These are phyloP conservation scores for Sinopyrophorus schimmeli DNA, from an alignment of 2,888 invertebrate species.

Conservation along the genomic window DNA sequence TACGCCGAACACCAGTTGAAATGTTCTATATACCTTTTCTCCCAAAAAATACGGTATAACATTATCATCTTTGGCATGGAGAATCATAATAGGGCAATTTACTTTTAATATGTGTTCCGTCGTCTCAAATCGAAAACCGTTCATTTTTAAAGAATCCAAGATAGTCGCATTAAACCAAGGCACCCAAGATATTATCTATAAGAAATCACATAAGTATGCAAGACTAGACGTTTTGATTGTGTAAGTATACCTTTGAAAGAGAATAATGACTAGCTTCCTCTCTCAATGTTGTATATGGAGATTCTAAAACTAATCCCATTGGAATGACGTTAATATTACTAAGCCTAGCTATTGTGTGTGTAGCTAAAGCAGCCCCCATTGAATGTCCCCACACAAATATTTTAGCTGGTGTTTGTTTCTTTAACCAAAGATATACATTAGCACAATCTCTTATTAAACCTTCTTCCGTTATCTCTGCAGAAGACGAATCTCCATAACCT, in stretches of 20 bases:
- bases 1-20: not conserved
- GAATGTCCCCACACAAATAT: constrained; percentile 53
- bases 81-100: constrained; percentile 48
- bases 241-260: constrained; percentile 14
- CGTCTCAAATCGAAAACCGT: constrained; percentile 46
- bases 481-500: constrained; percentile 51
- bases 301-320: constrained; percentile 47
- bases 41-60: constrained; percentile 45
- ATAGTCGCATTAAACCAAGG: constrained; percentile 47
- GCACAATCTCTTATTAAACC: constrained; percentile 47
- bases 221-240: too few species aligned
- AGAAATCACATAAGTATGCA: too few species aligned
- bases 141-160: constrained; percentile 42
- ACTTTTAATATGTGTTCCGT: constrained; percentile 43
- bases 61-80: constrained; percentile 48
- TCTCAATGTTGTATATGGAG: constrained; percentile 45
- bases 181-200: constrained; percentile 48
- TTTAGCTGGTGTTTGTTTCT: constrained; percentile 34
- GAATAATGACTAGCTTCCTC: constrained; percentile 38
- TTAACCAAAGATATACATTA: constrained; percentile 47
- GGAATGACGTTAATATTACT: constrained; percentile 28
- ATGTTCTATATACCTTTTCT: constrained; percentile 37
- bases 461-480: constrained; percentile 43
- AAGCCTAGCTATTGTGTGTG: constrained; percentile 43
- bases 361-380: constrained; percentile 47